These are phyloP conservation scores for Brachyptera risi DNA, from an alignment of 2,888 invertebrate genomes.

Conservation along the genomic window DNA sequence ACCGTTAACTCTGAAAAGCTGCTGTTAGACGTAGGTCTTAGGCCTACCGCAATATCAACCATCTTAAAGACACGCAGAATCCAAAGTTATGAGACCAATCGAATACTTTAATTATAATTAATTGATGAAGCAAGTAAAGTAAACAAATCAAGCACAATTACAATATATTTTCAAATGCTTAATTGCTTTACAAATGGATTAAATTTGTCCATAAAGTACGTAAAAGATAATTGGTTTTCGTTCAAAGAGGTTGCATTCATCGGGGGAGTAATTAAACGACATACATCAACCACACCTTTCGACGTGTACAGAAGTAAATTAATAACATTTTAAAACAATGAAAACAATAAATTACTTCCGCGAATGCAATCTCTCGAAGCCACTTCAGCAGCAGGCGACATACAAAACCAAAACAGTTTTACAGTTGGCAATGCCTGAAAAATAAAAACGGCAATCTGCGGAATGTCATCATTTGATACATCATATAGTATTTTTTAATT, in stretches of 20 bases:
- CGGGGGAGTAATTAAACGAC: not conserved
- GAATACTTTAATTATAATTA: not conserved
- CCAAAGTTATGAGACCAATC: not conserved
- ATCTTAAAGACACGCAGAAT: not conserved
- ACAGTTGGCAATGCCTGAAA: not conserved
- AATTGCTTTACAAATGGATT: not conserved
- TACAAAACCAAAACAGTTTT: slow-evolving; percentile 1
- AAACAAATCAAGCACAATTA: slow-evolving; percentile 10
- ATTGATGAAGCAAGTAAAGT: slow-evolving; percentile 1
- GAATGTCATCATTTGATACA: slow-evolving; percentile 37
- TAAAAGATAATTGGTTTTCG: not conserved
- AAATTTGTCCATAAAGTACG: not conserved
- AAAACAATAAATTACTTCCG: slow-evolving; percentile 3
- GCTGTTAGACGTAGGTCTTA: not conserved
- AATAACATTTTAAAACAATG: too few relatives aligned
- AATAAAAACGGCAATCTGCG: slow-evolving; percentile 33
- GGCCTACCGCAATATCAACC: not conserved
- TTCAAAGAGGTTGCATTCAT: not conserved
- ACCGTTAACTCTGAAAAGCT: not conserved
- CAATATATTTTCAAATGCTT: not conserved
- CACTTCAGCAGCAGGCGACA: not conserved
- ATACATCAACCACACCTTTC: not conserved
- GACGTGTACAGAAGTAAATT: not conserved
- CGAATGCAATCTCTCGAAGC: not conserved
- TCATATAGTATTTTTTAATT: not conserved